Evolutionary conservation across 2,888 invertebrate genomes (phyloP).

Genomic region (Drosophila hawaiiensis): DNA sequence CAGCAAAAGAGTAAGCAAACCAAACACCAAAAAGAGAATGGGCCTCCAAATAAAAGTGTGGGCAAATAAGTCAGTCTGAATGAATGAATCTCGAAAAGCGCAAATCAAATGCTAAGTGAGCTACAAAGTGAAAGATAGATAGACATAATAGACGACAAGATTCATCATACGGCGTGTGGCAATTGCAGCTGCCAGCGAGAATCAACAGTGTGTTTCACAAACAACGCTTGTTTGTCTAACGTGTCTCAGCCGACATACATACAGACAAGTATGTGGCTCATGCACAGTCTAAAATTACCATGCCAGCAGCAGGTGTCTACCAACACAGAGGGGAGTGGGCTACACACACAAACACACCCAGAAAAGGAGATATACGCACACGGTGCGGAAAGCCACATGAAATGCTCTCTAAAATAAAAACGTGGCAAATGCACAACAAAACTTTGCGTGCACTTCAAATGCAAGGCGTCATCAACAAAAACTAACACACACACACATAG

Average conservation of each 20-base stretch:
- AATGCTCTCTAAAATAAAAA: conserved; percentile 58
- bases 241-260: conserved; percentile 17
- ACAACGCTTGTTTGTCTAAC: conserved; percentile 43
- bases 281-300: conserved; percentile 40
- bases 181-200: conserved; percentile 21
- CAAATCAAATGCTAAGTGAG: conserved; percentile 47
- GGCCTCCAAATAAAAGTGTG: conserved; percentile 32
- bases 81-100: conserved; percentile 68
- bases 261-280: conserved; percentile 39
- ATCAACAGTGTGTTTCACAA: conserved; percentile 40
- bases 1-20: conserved; percentile 11
- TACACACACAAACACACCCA: conserved; percentile 3
- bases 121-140: conserved; percentile 1
- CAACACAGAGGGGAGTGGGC: conserved; percentile 1
- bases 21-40: conserved; percentile 15
- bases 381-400: conserved; percentile 35
- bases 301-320: conserved; percentile 43
- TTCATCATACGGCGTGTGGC: conserved; percentile 6
- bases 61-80: conserved; percentile 36
- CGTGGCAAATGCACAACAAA: conserved; percentile 74
- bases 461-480: conserved; percentile 35
- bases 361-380: not conserved
- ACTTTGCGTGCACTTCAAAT: conserved; percentile 67
- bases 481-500: conserved; percentile 10
- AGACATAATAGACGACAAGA: conserved; percentile 12